These are phyloP conservation scores for Perca fluviatilis DNA, from an alignment of 2,113 vertebrate species.

Conservation along the genomic window DNA sequence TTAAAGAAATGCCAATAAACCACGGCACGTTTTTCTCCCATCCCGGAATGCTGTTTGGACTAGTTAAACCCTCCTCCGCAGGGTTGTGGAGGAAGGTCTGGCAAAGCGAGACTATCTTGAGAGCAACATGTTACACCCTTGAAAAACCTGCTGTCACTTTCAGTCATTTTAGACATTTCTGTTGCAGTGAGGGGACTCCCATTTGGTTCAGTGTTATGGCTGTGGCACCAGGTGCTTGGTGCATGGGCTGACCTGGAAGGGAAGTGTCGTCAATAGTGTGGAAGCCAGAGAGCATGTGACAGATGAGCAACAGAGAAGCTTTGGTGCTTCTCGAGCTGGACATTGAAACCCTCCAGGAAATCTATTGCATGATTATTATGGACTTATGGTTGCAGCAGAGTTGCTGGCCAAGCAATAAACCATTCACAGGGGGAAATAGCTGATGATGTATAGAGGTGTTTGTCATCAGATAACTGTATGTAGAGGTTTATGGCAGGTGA, in stretches of 20 bases:
- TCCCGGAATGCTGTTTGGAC: too few relatives aligned
- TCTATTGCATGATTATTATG: constrained; percentile 49
- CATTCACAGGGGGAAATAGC: constrained; percentile 16
- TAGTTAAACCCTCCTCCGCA: too few relatives aligned
- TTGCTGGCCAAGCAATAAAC: constrained; percentile 23
- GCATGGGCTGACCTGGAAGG: constrained; percentile 35
- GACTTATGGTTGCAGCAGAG: constrained; percentile 42
- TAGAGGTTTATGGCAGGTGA: not conserved
- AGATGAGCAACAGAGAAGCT: constrained; percentile 53
- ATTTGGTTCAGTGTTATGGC: not conserved
- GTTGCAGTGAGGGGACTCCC: not conserved
- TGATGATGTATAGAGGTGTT: constrained; percentile 48
- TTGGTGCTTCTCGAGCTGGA: constrained; percentile 29
- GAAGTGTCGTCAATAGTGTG: constrained; percentile 25
- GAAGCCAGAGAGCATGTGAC: constrained; percentile 58
- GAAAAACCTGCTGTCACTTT: not conserved
- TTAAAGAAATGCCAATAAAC: too few relatives aligned
- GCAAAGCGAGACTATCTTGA: too few relatives aligned
- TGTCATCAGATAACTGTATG: constrained; percentile 36
- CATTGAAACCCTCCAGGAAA: constrained; percentile 31
- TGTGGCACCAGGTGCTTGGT: constrained; percentile 33
- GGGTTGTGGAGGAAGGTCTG: too few relatives aligned
- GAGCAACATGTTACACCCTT: not conserved
- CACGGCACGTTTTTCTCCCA: too few relatives aligned
- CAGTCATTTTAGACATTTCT: constrained; percentile 3